Evolutionary conservation across 2,888 invertebrate genomes (phyloP), one percentile per base, ranked within the genome.

Genomic region (Boloria selene): DNA sequence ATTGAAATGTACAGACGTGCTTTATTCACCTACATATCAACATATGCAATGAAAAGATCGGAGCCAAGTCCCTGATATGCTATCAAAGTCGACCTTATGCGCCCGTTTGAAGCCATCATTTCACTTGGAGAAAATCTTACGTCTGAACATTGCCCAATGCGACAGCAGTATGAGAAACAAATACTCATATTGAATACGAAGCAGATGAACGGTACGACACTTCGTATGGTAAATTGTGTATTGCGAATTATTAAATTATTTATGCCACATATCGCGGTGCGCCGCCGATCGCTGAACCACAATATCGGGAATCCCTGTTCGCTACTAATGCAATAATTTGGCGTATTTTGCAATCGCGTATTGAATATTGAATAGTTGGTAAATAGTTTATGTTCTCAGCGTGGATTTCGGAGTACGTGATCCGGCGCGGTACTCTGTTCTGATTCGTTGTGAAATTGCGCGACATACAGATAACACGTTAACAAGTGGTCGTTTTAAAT

Each of bases 191-290:
- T 87, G 92, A 91, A 92, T 92, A 91, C 91, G 83, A 89, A 92
- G 74, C 78, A 83, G 87, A 88, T 76, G 83, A 92, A 92, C 92
- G 91, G 92, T 91, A 90, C 88, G 90, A 84, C 86, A 86, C 84
- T 86, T 82, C 78, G 86, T 90, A 92, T 91, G 91, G 86, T 90
- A 92, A 91, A 92, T 91, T 90, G 87, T 85, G 90, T 91, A 91
- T 90, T 85, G 91, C 91, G 90, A 92, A 91, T 92, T 92, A 92
- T 91, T 92, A 92, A 92, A 91, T 92, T 90, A 92, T 92, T 91
- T 90, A 92, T 91, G 92, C 87, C 88, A 82, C 91, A 91, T 90
- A 90, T 87, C 87, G 85, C 85, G 84, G 84, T 83, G 84, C 80
- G 81, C 81, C 81, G 82, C 83, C 87, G 90, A 90, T 85, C 90